A percentile compares a stretch with the other conserved stretches of the same genome.
phyloP scores from a whole-genome alignment of 2,113 vertebrate species.

The Scatophagus argus region DNA sequence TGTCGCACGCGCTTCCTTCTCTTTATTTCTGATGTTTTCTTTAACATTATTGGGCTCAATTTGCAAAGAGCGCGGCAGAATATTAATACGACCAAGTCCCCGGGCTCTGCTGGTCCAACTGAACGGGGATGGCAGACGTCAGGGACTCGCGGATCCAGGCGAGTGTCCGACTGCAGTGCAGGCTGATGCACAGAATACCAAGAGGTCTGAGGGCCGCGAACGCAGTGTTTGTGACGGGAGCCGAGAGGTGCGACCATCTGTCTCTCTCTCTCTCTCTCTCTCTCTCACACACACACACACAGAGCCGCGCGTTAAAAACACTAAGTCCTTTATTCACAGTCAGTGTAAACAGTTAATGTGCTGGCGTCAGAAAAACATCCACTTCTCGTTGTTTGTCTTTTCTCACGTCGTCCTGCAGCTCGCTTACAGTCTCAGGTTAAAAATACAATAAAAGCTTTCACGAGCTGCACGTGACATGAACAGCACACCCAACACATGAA shows the following conservation, averaged over 20 bases:
- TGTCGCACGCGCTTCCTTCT: too few species aligned
- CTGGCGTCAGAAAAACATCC: conserved; percentile 34
- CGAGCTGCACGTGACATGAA: too few species aligned
- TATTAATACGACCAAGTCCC: too few species aligned
- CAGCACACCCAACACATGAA: too few species aligned
- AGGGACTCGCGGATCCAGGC: not conserved
- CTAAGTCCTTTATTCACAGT: conserved; percentile 55
- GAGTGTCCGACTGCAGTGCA: conserved; percentile 32
- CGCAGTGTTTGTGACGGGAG: not conserved
- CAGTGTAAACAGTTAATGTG: not conserved
- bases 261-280: conserved; percentile 26
- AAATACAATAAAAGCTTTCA: too few species aligned
- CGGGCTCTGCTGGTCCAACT: too few species aligned
- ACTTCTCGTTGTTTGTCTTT: not conserved
- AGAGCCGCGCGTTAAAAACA: conserved; percentile 23
- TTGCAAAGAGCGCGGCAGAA: too few species aligned
- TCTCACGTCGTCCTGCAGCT: too few species aligned
- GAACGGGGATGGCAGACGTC: too few species aligned
- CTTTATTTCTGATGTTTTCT: too few species aligned
- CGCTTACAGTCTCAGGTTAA: too few species aligned
- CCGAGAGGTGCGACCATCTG: conserved; percentile 20
- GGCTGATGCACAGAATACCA: conserved; percentile 37
- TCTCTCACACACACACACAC: conserved; percentile 1
- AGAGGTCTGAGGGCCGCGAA: conserved; percentile 11
- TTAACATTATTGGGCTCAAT: too few species aligned